Conservation (phyloP, 1,140 invertebrate species). For the Coboldia fuscipes region DNA sequence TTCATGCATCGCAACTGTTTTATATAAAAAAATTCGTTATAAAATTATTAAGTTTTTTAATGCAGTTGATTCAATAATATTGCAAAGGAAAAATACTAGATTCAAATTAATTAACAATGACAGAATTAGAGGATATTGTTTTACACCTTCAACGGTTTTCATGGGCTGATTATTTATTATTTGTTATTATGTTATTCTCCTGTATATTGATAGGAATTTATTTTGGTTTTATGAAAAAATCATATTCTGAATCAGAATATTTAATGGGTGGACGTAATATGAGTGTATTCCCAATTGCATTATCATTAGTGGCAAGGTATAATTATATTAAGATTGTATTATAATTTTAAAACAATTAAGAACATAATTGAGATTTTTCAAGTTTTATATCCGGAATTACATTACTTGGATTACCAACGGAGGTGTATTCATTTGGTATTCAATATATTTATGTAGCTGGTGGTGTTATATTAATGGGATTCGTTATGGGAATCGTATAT, state of each 20-base stretch:
- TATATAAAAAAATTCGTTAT: too few relatives aligned
- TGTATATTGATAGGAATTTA: constrained; percentile 36
- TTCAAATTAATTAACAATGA: constrained; percentile 8
- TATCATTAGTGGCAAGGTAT: constrained; percentile 30
- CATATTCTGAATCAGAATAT: constrained; percentile 31
- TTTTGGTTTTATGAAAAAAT: constrained; percentile 30
- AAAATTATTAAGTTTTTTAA: too few relatives aligned
- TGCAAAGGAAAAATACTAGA: not conserved
- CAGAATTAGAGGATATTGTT: constrained; percentile 30
- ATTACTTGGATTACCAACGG: constrained; percentile 70
- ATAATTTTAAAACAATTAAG: not conserved
- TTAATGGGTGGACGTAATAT: constrained; percentile 36
- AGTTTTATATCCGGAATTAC: constrained; percentile 84
- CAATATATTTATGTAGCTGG: constrained; percentile 45
- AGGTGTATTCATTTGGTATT: constrained; percentile 76
- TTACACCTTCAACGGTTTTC: constrained; percentile 22
- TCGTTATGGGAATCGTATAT: constrained; percentile 38
- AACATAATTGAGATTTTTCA: not conserved
- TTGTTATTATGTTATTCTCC: constrained; percentile 26
- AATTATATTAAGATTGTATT: not conserved
- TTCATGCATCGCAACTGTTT: too few relatives aligned
- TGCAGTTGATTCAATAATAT: too few relatives aligned
- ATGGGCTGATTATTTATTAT: constrained; percentile 27
- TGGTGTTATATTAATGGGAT: constrained; percentile 38
- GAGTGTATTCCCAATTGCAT: constrained; percentile 28